phyloP scores from a whole-genome alignment of 2,888 invertebrate genomes.

The Brachynemurus nebulosus region DNA sequence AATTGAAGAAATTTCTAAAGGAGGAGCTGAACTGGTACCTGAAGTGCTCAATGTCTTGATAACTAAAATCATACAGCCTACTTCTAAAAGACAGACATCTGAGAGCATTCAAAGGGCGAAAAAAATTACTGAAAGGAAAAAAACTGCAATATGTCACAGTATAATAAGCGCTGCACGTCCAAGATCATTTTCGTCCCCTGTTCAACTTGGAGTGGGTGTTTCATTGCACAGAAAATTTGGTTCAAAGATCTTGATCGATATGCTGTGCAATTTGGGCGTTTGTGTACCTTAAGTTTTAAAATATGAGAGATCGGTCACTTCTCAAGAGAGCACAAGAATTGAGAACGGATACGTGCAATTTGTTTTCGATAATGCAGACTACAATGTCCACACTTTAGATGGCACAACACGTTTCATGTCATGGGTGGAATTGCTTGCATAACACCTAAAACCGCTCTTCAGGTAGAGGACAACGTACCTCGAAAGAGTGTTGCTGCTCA shows the following conservation, averaged over 20 bases:
- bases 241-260: background rate
- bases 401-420: too few species aligned
- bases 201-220: background rate
- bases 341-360: too few species aligned
- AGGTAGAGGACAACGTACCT: too few species aligned
- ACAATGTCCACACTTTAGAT: too few species aligned
- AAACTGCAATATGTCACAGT: background rate
- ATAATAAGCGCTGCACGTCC: background rate
- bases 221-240: background rate
- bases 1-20: background rate
- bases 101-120: background rate
- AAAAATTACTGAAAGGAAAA: too few species aligned
- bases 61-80: background rate
- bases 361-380: too few species aligned
- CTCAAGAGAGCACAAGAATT: too few species aligned
- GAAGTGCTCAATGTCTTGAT: background rate
- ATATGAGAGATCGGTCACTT: too few species aligned
- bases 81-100: background rate
- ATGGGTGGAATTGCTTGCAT: too few species aligned
- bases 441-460: too few species aligned
- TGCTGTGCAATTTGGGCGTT: background rate
- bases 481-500: too few species aligned
- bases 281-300: too few species aligned
- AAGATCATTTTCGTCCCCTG: background rate
- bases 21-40: background rate